A percentile compares a stretch with the other conserved stretches of the same genome.
Evolutionary conservation across 2,888 invertebrate genomes (phyloP).

Genomic region (Xestia xanthographa): DNA sequence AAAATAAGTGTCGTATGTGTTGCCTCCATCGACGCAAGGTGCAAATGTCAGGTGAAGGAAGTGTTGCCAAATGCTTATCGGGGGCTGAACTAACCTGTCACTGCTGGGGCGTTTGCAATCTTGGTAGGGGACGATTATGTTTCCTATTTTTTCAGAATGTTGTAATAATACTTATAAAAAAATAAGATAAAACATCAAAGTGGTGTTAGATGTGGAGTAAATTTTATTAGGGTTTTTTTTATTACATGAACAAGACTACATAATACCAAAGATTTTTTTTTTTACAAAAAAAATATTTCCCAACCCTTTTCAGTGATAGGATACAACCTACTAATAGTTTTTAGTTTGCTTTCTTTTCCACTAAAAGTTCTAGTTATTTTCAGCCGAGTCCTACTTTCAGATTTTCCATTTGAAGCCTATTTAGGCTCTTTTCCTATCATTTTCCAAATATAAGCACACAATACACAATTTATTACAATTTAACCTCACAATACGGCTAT

Average conservation of each 20-base stretch:
- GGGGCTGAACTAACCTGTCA: conserved; percentile 56
- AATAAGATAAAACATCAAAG: not conserved
- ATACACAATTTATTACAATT: conserved; percentile 57
- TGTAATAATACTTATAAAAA: not conserved
- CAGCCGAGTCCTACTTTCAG: not conserved
- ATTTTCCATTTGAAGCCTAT: not conserved
- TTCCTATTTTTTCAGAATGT: not conserved
- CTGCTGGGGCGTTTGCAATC: conserved; percentile 27
- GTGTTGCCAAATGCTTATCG: conserved; percentile 53
- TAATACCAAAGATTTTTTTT: too few relatives aligned
- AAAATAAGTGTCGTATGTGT: conserved; percentile 46
- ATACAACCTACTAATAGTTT: not conserved
- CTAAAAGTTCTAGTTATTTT: not conserved
- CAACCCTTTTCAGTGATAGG: not conserved
- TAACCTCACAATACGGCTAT: conserved; percentile 57
- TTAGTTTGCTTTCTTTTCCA: not conserved
- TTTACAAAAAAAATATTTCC: not conserved
- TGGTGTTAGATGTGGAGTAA: not conserved
- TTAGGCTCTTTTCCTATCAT: conserved; percentile 20
- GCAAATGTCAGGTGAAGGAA: conserved; percentile 54
- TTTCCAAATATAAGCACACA: conserved; percentile 18
- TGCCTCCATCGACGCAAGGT: conserved; percentile 50
- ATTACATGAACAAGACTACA: not conserved
- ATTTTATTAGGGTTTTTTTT: not conserved
- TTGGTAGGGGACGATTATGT: not conserved